Evolutionary conservation across 92 coral and sea anemone species (phyloP).

Genomic region (Phenganax marumi): DNA sequence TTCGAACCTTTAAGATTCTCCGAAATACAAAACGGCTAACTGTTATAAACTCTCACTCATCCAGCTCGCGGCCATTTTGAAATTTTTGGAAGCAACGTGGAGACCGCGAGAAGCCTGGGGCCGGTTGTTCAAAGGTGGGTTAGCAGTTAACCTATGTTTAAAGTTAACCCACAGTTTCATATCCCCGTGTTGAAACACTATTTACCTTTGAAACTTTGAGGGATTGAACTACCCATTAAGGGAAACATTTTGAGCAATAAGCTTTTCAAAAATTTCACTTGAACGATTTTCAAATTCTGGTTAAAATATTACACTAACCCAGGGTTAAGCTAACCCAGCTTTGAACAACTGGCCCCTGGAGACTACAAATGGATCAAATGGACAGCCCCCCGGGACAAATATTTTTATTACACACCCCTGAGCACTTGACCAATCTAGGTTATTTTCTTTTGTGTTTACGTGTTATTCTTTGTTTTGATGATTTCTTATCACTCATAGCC

Average conservation of each 20-base stretch:
- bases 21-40: background rate
- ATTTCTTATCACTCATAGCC: constrained; percentile 29
- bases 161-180: too few relatives aligned
- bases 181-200: too few relatives aligned
- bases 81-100: background rate
- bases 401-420: background rate
- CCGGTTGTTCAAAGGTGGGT: too few relatives aligned
- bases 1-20: background rate
- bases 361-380: too few relatives aligned
- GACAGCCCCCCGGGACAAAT: background rate
- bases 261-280: too few relatives aligned
- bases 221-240: too few relatives aligned
- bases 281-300: too few relatives aligned
- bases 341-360: background rate
- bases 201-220: too few relatives aligned
- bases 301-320: too few relatives aligned
- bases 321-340: too few relatives aligned
- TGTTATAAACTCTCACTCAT: background rate
- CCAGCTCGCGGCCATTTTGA: constrained; percentile 12
- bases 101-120: background rate
- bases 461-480: constrained; percentile 7
- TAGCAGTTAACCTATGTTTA: too few relatives aligned
- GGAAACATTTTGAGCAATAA: too few relatives aligned
- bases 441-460: background rate
- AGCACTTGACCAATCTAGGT: background rate